Base-by-base conservation (phyloP, 2,888 invertebrate species). In the Anarsia innoxiella region DNA sequence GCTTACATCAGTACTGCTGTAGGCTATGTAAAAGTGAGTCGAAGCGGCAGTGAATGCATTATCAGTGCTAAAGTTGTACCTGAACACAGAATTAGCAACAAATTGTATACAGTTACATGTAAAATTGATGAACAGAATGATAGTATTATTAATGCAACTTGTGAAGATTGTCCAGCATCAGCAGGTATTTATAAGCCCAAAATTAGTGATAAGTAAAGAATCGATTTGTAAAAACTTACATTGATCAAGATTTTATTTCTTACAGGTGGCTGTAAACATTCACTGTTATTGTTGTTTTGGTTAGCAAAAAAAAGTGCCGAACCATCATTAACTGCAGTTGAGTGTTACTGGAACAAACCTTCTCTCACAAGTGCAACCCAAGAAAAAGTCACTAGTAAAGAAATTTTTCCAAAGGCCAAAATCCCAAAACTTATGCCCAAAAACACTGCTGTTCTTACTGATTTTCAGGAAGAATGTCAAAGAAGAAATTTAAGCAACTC, bases 251-350 rank as follows among this genome's bases (percentile, higher is more conserved):
- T n/a, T n/a, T n/a, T n/a, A n/a, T n/a, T n/a, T n/a, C n/a, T n/a
- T n/a, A n/a, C n/a, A n/a, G n/a, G 25, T 3, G 25, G 25, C n/a
- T 27, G 12, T 12, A 27, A 27, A n/a, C 27, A 27, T 27, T 27
- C 11, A 4, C 12, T 27, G n/a, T 9, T 27, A 12, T n/a, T 27
- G 3, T 27, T 12, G 12, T 27, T 27, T 27, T 27, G 10, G 12
- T 12, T 27, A 3, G 27, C 10, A 9, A n/a, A 27, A 27, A n/a
- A n/a, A 12, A 27, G 12, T 3, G 3, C 4, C 3, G 12, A 12
- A 12, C 12, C 12, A 12, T 10, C 27, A 12, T 12, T 2, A 3
- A 27, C 27, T 11, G 3, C 27, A 8, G 12, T 3, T 4, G 12
- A 27, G 12, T 27, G 27, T 12, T 27, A 8, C 9, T 27, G 27